Base-by-base conservation (phyloP, 2,113 vertebrate species). In the Onychostruthus taczanowskii region DNA sequence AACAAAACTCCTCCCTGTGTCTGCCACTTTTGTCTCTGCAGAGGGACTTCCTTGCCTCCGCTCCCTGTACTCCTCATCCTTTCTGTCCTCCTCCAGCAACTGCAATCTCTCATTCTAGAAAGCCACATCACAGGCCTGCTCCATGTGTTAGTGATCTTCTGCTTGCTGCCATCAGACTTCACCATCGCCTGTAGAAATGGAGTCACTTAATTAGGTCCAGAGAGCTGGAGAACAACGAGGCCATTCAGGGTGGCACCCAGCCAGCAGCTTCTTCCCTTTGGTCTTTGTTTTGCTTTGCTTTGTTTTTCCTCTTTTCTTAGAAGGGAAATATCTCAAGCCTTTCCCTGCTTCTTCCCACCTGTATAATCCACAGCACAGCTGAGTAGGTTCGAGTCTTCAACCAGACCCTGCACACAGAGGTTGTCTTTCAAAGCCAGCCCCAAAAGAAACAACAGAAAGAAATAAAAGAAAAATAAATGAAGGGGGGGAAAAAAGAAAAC, bases 1-100 rank as follows among this genome's bases (percentile, higher is more conserved):
- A 96, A 97, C 83, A 96, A 93, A 94, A 94, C 88, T 84, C 81
- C 97, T 96, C 97, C 96, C 93, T 96, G 77, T 67, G 88, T 96
- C 95, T 97, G 89, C 75, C 30, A 43, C 89, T 95, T 95, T 49
- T 89, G 93, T 96, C 93, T 97, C 91, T 92, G n/a, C 11, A 41
- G 86, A 95, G 62, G 67, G 75, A 95, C 75, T 83, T 93, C 79
- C 77, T 87, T 95, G 80, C 83, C 68, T 90, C 56, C 0, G 0
- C 55, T 95, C 84, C 70, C 47, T 28, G 0, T 50, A 41, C 68
- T 90, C 83, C 80, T 85, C 92, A 76, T 81, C 73, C 70, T 84
- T 61, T 63, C 61, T 79, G 63, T 90, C 74, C 64, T 95, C 76
- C 46, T 89, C 72, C 86, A 18, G 10, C 63, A 18, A 86, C 50